phyloP scores from a whole-genome alignment of 2,797 vertebrate species.

The Micrastur ruficollis region DNA sequence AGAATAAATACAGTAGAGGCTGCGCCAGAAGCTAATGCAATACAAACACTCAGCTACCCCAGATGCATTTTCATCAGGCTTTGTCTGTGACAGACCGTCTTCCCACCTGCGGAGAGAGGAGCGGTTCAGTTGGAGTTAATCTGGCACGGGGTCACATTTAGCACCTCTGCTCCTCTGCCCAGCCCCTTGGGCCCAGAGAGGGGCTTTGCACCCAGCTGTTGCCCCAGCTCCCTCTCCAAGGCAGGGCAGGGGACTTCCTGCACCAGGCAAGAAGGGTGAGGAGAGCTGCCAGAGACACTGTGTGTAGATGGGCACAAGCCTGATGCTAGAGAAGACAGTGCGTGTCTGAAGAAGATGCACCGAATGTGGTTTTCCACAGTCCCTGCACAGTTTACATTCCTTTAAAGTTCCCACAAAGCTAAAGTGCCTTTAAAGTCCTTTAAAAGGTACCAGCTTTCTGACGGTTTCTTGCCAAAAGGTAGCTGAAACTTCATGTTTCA shows the following conservation, averaged over 20 bases:
- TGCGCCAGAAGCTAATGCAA: slow-evolving; percentile 16
- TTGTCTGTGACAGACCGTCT: not conserved
- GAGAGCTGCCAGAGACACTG: not conserved
- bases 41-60: slow-evolving; percentile 19
- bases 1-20: slow-evolving; percentile 37
- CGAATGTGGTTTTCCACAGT: not conserved
- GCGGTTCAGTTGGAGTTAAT: not conserved
- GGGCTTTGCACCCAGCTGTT: not conserved
- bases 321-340: not conserved
- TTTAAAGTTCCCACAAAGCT: not conserved
- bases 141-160: not conserved
- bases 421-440: not conserved
- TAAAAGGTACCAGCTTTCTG: not conserved
- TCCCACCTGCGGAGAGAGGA: slow-evolving; percentile 16
- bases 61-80: slow-evolving; percentile 29
- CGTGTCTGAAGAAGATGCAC: not conserved
- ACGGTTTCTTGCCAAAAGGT: not conserved
- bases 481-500: not conserved
- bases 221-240: not conserved
- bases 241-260: not conserved
- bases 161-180: not conserved
- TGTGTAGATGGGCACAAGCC: not conserved
- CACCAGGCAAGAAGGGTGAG: not conserved
- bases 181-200: not conserved
- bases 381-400: not conserved